A percentile compares a stretch with the other conserved stretches of the same genome.
Evolutionary conservation across 2,888 invertebrate species (phyloP).

Genomic region (Phasia obesa): DNA sequence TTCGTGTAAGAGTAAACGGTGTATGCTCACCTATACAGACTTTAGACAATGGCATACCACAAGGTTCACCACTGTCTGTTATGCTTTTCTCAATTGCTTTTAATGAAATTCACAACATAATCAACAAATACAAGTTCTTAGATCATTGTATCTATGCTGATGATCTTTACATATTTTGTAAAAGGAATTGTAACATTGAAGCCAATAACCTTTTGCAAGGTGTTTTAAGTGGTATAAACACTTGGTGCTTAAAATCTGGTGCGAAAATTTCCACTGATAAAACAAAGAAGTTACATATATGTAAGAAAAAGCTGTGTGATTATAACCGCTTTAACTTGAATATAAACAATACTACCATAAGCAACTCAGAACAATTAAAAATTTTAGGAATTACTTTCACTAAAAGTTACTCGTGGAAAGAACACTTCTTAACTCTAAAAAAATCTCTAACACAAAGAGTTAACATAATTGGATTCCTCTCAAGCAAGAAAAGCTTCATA

Average conservation of each 20-base stretch:
- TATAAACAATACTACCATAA: background rate
- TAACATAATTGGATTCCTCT: too few species aligned
- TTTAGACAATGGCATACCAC: too few species aligned
- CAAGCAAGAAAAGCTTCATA: too few species aligned
- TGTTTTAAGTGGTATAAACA: constrained; percentile 24
- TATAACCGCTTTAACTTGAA: background rate
- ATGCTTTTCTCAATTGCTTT: constrained; percentile 56
- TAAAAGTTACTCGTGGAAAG: background rate
- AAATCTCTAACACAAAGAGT: too few species aligned
- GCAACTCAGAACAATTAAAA: background rate
- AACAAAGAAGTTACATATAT: constrained; percentile 58
- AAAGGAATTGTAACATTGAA: constrained; percentile 9
- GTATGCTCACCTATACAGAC: too few species aligned
- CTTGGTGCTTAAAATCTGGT: constrained; percentile 47
- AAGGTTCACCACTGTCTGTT: constrained; percentile 27
- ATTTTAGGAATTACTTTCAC: background rate
- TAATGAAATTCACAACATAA: constrained; percentile 43
- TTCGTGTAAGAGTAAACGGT: too few species aligned
- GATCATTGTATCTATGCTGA: constrained; percentile 65
- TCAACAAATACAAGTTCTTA: constrained; percentile 44
- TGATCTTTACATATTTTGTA: constrained; percentile 58
- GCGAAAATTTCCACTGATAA: constrained; percentile 59
- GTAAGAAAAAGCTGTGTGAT: too few species aligned
- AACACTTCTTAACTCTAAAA: background rate
- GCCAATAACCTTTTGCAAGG: constrained; percentile 21